Percentiles rank a stretch among this genome's conserved stretches.
phyloP scores from a whole-genome alignment of 2,888 invertebrate species.

The Disparrhopalites patrizii region DNA sequence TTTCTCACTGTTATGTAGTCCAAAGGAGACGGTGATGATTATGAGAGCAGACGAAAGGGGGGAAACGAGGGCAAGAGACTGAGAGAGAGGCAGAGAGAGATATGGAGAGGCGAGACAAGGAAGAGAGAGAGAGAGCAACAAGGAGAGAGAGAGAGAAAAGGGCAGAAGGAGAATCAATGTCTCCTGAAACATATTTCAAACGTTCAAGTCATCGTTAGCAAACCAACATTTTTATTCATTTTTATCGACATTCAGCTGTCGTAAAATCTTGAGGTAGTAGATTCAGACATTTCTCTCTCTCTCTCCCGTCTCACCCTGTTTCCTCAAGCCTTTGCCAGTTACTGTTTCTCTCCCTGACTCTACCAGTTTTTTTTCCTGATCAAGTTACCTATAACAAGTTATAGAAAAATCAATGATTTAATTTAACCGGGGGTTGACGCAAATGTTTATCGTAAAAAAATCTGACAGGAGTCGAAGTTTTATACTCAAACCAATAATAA shows the following conservation, averaged over 20 bases:
- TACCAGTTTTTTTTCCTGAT: neutral
- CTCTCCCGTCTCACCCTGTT: neutral
- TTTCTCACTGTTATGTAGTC: too few relatives aligned
- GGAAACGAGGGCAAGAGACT: too few relatives aligned
- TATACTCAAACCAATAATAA: too few relatives aligned
- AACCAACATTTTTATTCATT: conserved; percentile 1
- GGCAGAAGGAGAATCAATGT: too few relatives aligned
- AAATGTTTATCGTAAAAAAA: neutral
- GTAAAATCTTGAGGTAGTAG: neutral
- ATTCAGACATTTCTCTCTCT: neutral
- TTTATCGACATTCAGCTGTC: neutral
- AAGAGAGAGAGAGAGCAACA: too few relatives aligned
- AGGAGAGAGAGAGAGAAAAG: too few relatives aligned
- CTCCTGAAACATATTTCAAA: too few relatives aligned
- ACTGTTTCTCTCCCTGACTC: neutral
- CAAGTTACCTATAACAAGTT: neutral
- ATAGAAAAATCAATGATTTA: neutral
- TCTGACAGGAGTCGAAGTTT: too few relatives aligned
- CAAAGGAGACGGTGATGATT: too few relatives aligned
- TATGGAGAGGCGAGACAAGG: too few relatives aligned
- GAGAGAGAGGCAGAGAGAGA: too few relatives aligned
- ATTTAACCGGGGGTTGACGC: neutral
- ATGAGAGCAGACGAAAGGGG: too few relatives aligned
- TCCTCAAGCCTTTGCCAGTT: neutral
- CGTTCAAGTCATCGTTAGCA: conserved; percentile 2